Evolutionary conservation across 2,113 vertebrate species (phyloP).

Genomic region (Barnardius zonarius): DNA sequence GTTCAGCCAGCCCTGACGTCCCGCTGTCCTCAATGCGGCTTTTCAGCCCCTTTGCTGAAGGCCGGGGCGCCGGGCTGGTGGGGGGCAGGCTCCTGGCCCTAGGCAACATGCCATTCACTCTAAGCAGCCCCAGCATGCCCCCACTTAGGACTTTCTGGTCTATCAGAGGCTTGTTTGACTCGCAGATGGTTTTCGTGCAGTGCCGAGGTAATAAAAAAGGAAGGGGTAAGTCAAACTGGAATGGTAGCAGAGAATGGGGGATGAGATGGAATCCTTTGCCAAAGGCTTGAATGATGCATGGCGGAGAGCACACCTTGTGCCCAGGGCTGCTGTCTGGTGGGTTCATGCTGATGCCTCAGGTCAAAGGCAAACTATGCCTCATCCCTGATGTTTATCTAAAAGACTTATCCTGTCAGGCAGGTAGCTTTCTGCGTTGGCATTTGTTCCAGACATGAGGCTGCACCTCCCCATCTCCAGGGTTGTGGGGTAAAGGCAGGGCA

Average conservation of each 20-base stretch:
- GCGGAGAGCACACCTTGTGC: background rate
- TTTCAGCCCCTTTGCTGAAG: constrained; percentile 56
- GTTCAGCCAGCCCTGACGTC: constrained; percentile 75
- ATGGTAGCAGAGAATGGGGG: background rate
- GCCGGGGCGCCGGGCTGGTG: constrained; percentile 15
- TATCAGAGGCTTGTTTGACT: background rate
- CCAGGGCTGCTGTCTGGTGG: background rate
- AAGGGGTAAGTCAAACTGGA: background rate
- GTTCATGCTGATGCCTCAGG: background rate
- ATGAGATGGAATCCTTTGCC: background rate
- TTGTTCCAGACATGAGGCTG: background rate
- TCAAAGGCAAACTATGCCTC: background rate
- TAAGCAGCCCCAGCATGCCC: constrained; percentile 44
- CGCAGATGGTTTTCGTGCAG: constrained; percentile 31
- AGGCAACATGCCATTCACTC: constrained; percentile 41
- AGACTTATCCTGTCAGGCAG: background rate
- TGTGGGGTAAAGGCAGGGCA: background rate
- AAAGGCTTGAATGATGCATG: background rate
- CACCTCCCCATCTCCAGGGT: background rate
- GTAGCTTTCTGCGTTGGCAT: background rate
- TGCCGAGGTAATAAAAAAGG: background rate
- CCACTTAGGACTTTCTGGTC: constrained; percentile 47
- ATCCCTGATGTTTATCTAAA: background rate
- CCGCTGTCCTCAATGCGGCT: constrained; percentile 68
- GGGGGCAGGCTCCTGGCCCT: constrained; percentile 16